Percentiles rank a stretch among this genome's conserved stretches.
Evolutionary conservation across 2,113 vertebrate genomes (phyloP).

Genomic region (Nicator chloris): DNA sequence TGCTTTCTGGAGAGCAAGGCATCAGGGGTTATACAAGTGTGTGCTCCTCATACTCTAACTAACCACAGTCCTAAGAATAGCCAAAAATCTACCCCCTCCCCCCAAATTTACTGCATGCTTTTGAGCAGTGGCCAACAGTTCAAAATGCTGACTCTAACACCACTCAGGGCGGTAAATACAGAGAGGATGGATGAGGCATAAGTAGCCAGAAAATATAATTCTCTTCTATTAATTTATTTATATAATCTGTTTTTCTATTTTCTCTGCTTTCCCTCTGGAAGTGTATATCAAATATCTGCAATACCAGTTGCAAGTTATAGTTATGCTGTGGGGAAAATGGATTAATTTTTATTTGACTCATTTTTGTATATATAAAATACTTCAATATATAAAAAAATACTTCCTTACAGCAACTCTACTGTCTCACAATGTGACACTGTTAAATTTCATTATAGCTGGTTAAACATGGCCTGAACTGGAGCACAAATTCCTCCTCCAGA

Average conservation of each 20-base stretch:
- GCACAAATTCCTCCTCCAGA: neutral
- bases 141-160: neutral
- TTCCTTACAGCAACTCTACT: neutral
- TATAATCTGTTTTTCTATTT: neutral
- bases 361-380: neutral
- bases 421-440: neutral
- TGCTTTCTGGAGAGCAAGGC: neutral
- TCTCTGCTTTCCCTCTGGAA: neutral
- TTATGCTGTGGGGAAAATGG: neutral
- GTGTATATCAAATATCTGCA: neutral
- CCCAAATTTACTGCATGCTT: neutral
- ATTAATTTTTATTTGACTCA: neutral
- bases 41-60: neutral
- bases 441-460: neutral
- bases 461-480: neutral
- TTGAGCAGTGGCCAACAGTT: neutral
- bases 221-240: neutral
- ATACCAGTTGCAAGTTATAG: neutral
- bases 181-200: neutral
- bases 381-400: neutral
- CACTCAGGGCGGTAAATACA: neutral
- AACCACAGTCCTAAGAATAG: neutral
- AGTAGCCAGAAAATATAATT: neutral
- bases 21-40: neutral
- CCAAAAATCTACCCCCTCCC: neutral